These are phyloP conservation scores for Cheiracanthium punctorium DNA, from an alignment of 2,888 invertebrate genomes.

Conservation along the genomic window DNA sequence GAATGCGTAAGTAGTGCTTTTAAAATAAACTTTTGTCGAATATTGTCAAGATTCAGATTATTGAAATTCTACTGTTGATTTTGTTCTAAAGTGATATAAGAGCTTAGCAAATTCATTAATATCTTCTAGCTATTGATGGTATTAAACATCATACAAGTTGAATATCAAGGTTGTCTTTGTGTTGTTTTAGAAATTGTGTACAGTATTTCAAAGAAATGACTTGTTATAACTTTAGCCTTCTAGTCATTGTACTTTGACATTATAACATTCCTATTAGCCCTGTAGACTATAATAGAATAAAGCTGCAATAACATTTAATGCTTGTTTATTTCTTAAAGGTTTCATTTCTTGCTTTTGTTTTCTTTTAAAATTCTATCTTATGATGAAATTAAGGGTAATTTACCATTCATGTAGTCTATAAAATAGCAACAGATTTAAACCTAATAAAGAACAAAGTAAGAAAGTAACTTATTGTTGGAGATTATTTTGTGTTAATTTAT, in stretches of 20 bases:
- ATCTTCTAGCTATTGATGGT: conserved; percentile 26
- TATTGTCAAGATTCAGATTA: not conserved
- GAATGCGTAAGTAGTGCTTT: too few species aligned
- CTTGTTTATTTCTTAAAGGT: too few species aligned
- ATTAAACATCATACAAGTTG: conserved; percentile 3
- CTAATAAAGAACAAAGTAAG: too few species aligned
- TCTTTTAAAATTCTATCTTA: too few species aligned
- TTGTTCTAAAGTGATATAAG: conserved; percentile 32
- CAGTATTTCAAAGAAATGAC: conserved; percentile 52
- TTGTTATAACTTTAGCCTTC: conserved; percentile 48
- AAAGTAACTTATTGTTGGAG: too few species aligned
- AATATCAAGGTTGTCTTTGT: conserved; percentile 34
- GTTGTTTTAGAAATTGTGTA: conserved; percentile 53
- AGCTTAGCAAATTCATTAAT: conserved; percentile 51
- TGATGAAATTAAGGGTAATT: too few species aligned
- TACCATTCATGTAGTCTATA: too few species aligned
- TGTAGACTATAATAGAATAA: conserved; percentile 59
- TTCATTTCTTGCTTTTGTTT: too few species aligned
- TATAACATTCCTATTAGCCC: conserved; percentile 56
- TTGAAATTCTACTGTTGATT: conserved; percentile 1
- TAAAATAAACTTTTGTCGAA: too few species aligned
- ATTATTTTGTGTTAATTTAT: too few species aligned
- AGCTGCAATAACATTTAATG: conserved; percentile 44
- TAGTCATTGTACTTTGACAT: conserved; percentile 64
- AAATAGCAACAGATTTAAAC: too few species aligned